Evolutionary conservation across 2,888 invertebrate genomes (phyloP).

Genomic region (Pasiphila rectangulata): DNA sequence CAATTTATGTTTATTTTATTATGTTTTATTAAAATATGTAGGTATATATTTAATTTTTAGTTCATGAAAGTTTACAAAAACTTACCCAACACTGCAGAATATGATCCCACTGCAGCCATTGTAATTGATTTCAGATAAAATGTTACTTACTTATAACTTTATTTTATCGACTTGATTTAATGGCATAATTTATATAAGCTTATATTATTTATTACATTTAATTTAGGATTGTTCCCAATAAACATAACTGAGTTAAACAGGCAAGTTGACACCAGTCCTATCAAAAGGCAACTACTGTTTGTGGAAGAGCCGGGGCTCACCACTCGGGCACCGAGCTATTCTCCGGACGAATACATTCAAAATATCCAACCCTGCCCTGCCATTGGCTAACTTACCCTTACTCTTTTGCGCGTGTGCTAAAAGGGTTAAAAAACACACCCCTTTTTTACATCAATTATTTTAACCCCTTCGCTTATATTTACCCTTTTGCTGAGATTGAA

Average conservation of each 20-base stretch:
- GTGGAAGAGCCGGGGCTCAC: constrained; percentile 44
- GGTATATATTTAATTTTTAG: no score
- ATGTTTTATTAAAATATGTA: no score
- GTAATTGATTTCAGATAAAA: no score
- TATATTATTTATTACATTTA: not conserved
- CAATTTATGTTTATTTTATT: no score
- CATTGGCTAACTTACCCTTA: constrained; percentile 67
- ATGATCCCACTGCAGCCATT: constrained; percentile 25
- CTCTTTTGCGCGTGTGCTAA: constrained; percentile 78
- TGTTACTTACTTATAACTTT: no score
- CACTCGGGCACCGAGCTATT: constrained; percentile 40
- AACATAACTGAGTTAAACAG: constrained; percentile 38
- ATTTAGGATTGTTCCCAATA: not conserved
- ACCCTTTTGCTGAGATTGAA: constrained; percentile 31
- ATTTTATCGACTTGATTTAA: no score
- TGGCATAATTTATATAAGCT: not conserved
- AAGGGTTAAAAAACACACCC: constrained; percentile 74
- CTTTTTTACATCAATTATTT: constrained; percentile 62
- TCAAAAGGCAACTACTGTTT: constrained; percentile 53
- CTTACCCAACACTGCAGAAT: constrained; percentile 7
- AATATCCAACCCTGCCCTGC: constrained; percentile 59
- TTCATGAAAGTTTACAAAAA: no score
- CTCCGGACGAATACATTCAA: constrained; percentile 66
- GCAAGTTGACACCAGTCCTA: constrained; percentile 51
- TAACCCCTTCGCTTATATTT: constrained; percentile 46